Evolutionary conservation across 2,113 vertebrate genomes (phyloP).

Genomic region (Eolophus roseicapilla): DNA sequence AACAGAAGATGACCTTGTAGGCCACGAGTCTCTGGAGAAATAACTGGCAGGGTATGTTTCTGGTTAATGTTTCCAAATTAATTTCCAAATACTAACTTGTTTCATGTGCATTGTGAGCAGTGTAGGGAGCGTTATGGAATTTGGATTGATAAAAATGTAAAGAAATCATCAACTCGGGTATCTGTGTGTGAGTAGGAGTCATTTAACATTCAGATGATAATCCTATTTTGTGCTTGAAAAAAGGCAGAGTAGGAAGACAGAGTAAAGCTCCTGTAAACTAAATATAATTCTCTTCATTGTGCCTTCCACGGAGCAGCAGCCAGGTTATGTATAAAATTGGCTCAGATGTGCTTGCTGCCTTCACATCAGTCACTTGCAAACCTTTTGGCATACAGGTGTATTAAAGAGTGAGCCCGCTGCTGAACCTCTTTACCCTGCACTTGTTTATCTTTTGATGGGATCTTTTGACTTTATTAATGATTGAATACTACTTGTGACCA

Average conservation of each 20-base stretch:
- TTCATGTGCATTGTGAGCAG: background rate
- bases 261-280: background rate
- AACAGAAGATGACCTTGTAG: background rate
- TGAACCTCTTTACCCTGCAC: background rate
- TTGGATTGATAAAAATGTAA: background rate
- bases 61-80: background rate
- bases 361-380: background rate
- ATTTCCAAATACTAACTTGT: background rate
- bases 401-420: background rate
- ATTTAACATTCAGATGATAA: background rate
- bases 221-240: background rate
- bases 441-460: background rate
- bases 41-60: background rate
- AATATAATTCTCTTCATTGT: background rate
- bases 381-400: background rate
- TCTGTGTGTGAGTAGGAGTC: background rate
- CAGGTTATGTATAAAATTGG: background rate
- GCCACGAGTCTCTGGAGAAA: background rate
- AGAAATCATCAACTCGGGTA: background rate
- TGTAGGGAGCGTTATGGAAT: accelerated
- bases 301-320: background rate
- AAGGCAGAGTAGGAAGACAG: background rate
- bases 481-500: background rate
- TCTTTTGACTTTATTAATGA: background rate
- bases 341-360: background rate